phyloP scores from a whole-genome alignment of 2,797 vertebrate species.

The Propithecus deckenii region DNA sequence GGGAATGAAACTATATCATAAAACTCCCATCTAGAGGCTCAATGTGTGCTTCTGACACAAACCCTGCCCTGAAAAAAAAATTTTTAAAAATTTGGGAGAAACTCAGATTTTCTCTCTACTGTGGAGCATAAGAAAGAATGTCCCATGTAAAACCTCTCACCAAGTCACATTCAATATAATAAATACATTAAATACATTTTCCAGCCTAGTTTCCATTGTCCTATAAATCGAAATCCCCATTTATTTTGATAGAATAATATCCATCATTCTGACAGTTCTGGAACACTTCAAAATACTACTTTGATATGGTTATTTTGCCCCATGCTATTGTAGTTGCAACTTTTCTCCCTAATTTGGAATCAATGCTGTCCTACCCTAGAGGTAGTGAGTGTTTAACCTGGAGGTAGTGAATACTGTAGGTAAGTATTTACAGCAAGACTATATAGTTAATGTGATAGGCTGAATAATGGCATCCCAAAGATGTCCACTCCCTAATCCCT shows the following conservation, averaged over 20 bases:
- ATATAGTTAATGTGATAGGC: neutral
- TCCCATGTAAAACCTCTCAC: neutral
- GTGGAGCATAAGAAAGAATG: neutral
- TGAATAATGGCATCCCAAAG: neutral
- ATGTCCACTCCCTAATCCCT: neutral
- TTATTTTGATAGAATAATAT: conserved; percentile 5
- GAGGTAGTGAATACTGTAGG: neutral
- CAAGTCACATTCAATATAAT: conserved; percentile 9
- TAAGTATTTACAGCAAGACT: neutral
- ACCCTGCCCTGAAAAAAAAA: neutral
- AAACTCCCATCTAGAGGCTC: neutral
- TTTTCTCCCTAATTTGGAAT: neutral
- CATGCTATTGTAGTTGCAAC: neutral
- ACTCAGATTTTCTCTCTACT: neutral
- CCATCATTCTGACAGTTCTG: conserved; percentile 4
- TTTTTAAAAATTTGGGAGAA: conserved; percentile 1
- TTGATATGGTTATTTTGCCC: neutral
- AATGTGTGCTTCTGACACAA: conserved; percentile 29
- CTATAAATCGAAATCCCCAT: neutral
- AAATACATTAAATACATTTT: conserved; percentile 17
- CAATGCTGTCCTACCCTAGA: neutral
- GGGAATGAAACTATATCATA: neutral
- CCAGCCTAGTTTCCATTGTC: neutral
- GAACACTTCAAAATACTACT: neutral
- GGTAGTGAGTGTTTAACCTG: neutral